Conservation (phyloP, 2,888 invertebrate species). For the Sepioteuthis lessoniana region DNA sequence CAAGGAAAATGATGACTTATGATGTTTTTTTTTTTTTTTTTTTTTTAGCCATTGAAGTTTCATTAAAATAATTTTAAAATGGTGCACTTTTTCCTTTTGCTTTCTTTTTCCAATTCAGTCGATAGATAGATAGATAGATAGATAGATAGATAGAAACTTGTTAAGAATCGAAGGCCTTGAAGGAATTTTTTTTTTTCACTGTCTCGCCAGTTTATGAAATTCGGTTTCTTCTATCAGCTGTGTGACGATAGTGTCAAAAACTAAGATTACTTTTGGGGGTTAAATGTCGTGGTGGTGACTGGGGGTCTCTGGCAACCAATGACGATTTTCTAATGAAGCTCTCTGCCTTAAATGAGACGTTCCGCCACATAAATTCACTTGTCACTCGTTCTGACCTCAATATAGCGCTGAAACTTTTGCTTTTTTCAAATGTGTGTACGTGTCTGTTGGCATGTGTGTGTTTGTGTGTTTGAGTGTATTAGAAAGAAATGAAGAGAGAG, state of each 20-base stretch:
- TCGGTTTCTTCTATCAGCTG: not conserved
- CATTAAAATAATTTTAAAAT: too few relatives aligned
- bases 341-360: not conserved
- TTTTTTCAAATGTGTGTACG: not conserved
- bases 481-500: too few relatives aligned
- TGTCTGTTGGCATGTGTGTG: not conserved
- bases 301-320: not conserved
- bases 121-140: too few relatives aligned
- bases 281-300: not conserved
- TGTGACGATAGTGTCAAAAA: not conserved
- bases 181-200: not conserved
- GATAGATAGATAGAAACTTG: not conserved
- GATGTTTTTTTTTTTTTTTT: too few relatives aligned
- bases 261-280: not conserved
- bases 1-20: too few relatives aligned
- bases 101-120: too few relatives aligned
- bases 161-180: not conserved
- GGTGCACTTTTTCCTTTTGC: too few relatives aligned
- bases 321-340: slow-evolving; percentile 8
- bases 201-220: not conserved
- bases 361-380: not conserved
- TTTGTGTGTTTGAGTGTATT: not conserved
- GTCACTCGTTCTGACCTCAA: slow-evolving; percentile 1
- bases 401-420: not conserved
- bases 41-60: too few relatives aligned